phyloP scores from a whole-genome alignment of 2,797 vertebrate species.

The Emydoidea blandingii region DNA sequence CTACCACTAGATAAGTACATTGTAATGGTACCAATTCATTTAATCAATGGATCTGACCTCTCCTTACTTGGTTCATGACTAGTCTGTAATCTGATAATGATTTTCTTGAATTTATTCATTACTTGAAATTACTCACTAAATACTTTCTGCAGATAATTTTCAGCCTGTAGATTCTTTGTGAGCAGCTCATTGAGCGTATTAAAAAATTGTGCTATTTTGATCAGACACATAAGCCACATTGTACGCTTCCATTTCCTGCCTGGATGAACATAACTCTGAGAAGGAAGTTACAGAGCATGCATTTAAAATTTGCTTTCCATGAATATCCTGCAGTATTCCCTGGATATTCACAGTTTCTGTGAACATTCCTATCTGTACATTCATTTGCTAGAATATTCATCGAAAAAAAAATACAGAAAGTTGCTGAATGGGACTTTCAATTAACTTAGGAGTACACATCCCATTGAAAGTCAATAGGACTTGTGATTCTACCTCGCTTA shows the following conservation, averaged over 20 bases:
- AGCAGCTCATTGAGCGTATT: background rate
- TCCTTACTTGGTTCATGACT: background rate
- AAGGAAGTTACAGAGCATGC: background rate
- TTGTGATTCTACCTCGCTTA: conserved; percentile 29
- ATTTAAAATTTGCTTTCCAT: background rate
- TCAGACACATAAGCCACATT: background rate
- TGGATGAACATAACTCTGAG: background rate
- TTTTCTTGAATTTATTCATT: background rate
- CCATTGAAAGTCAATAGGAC: conserved; percentile 38
- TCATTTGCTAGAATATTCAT: background rate
- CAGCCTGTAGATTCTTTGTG: background rate
- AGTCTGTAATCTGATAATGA: background rate
- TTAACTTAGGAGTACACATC: background rate
- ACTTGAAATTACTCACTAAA: background rate
- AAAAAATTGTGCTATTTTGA: background rate
- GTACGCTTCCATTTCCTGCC: background rate
- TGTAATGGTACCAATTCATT: background rate
- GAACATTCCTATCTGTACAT: background rate
- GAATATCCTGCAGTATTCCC: background rate
- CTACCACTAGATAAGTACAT: background rate
- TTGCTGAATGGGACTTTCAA: background rate
- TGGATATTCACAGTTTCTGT: background rate
- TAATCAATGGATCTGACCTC: background rate
- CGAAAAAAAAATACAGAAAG: background rate
- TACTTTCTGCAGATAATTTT: background rate